A percentile compares a stretch with the other conserved stretches of the same genome.
Evolutionary conservation across 2,113 vertebrate species (phyloP).

Genomic region (Gambusia holbrooki): DNA sequence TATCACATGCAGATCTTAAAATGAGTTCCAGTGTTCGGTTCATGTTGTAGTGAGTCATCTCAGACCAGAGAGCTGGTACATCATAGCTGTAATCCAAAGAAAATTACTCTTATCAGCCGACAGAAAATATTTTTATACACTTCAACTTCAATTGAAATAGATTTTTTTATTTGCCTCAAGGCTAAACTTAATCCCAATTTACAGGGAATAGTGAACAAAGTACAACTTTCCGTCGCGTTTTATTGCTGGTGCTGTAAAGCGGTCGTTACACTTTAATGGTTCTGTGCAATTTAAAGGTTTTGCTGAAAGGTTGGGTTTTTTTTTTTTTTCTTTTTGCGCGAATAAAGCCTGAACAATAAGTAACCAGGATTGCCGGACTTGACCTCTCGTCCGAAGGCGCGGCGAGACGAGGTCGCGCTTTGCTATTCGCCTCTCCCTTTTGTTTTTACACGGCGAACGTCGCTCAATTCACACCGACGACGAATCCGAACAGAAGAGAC

Average conservation of each 20-base stretch:
- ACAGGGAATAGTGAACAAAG: constrained; percentile 38
- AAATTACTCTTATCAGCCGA: not conserved
- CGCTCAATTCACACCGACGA: not conserved
- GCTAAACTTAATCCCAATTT: constrained; percentile 19
- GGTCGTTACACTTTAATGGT: constrained; percentile 56
- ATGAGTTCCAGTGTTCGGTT: not conserved
- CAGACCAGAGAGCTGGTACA: not conserved
- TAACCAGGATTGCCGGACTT: constrained; percentile 46
- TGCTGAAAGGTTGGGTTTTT: constrained; percentile 13
- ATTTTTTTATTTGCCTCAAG: constrained; percentile 15
- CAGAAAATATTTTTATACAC: not conserved
- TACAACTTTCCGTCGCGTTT: constrained; percentile 23
- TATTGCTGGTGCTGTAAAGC: constrained; percentile 45
- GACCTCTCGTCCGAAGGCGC: constrained; percentile 8
- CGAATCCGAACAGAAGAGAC: constrained; percentile 22
- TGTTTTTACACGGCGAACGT: constrained; percentile 8
- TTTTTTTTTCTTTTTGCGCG: constrained; percentile 5
- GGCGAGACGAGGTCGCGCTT: constrained; percentile 23
- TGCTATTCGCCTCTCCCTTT: constrained; percentile 2
- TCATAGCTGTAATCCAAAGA: not conserved
- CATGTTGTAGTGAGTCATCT: not conserved
- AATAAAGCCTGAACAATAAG: constrained; percentile 53
- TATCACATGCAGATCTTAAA: not conserved
- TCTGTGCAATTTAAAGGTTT: constrained; percentile 30
- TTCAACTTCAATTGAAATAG: not conserved